A percentile compares a stretch with the other conserved stretches of the same genome.
Conservation (phyloP, 2,113 vertebrate genomes). For the Cyanoderma ruficeps region DNA sequence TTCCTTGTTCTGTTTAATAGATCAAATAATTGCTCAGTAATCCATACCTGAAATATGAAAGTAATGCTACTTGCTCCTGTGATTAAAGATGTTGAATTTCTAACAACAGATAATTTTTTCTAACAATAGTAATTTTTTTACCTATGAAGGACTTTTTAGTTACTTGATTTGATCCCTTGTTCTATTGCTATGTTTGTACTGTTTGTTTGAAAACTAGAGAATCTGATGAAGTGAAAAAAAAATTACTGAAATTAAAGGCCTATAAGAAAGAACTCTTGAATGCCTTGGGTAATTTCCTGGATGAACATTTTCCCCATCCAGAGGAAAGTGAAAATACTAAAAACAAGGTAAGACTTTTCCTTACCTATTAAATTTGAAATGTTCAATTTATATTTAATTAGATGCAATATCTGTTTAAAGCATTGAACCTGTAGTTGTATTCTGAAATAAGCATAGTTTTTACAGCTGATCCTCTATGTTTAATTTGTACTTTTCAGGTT, state of each 20-base stretch:
- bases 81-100: background rate
- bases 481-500: background rate
- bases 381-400: background rate
- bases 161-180: background rate
- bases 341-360: constrained; percentile 56
- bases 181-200: constrained; percentile 1
- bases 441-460: background rate
- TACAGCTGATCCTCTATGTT: background rate
- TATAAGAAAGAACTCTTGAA: constrained; percentile 56
- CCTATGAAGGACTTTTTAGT: background rate
- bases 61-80: background rate
- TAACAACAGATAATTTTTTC: background rate
- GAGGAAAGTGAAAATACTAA: background rate
- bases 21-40: background rate
- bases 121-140: background rate
- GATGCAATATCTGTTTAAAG: background rate
- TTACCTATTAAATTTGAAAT: background rate
- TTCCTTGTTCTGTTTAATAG: background rate
- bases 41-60: background rate
- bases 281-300: constrained; percentile 62
- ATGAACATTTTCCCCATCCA: constrained; percentile 71
- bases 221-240: constrained; percentile 23
- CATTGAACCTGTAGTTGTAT: background rate
- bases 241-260: background rate
- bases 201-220: background rate